Conservation (phyloP, 2,888 invertebrate species). For the Thalpophila matura region DNA sequence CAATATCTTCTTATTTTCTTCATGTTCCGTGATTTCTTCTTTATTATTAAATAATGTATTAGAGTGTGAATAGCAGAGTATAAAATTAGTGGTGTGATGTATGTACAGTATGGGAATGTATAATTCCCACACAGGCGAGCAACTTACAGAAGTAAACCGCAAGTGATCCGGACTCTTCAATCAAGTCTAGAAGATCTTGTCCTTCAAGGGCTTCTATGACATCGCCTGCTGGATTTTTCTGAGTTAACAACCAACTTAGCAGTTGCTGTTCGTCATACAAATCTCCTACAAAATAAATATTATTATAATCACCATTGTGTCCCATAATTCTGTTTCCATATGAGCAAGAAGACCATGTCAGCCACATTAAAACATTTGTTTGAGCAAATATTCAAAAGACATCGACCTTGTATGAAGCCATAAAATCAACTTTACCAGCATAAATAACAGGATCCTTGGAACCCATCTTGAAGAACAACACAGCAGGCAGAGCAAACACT, state of each 20-base stretch:
- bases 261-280: conserved; percentile 96
- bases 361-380: too few species aligned
- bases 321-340: neutral
- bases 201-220: conserved; percentile 97
- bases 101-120: conserved; percentile 65
- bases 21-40: conserved; percentile 8
- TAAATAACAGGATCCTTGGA: conserved; percentile 97
- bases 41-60: conserved; percentile 27
- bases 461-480: conserved; percentile 96
- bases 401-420: neutral
- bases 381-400: neutral
- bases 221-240: conserved; percentile 97
- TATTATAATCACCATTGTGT: neutral
- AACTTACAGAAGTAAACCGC: conserved; percentile 98
- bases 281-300: conserved; percentile 91
- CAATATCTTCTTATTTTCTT: conserved; percentile 16
- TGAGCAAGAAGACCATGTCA: neutral
- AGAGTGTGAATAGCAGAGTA: conserved; percentile 48
- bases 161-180: conserved; percentile 95
- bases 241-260: conserved; percentile 96
- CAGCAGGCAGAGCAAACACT: conserved; percentile 97
- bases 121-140: conserved; percentile 38
- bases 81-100: conserved; percentile 67
- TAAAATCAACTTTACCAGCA: conserved; percentile 91
- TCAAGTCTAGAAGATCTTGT: conserved; percentile 93